Percentiles rank a stretch among this genome's conserved stretches.
Evolutionary conservation across 1,140 invertebrate genomes (phyloP).

Genomic region (Drosophila mayri): DNA sequence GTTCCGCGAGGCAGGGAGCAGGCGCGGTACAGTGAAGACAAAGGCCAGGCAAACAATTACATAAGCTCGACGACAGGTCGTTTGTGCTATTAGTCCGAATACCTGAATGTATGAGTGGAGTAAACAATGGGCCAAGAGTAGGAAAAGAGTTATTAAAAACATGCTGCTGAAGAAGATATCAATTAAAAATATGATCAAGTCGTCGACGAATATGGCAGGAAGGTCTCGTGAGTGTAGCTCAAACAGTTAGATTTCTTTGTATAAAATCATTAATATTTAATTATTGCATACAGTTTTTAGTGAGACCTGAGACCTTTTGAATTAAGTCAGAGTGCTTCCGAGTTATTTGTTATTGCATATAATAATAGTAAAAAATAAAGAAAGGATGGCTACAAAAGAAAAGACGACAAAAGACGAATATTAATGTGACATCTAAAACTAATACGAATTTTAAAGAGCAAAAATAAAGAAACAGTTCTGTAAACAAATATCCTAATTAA

Average conservation of each 20-base stretch:
- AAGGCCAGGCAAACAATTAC: conserved; percentile 36
- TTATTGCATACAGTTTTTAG: too few relatives aligned
- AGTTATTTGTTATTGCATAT: too few relatives aligned
- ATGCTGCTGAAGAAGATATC: not conserved
- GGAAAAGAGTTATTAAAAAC: conserved; percentile 18
- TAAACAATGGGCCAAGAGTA: conserved; percentile 4
- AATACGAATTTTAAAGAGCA: too few relatives aligned
- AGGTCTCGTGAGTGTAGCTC: not conserved
- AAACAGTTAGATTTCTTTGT: not conserved
- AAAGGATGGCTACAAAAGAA: too few relatives aligned
- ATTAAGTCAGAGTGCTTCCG: too few relatives aligned
- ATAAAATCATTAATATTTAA: too few relatives aligned
- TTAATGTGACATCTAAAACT: too few relatives aligned
- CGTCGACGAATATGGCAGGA: not conserved
- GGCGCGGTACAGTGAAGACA: conserved; percentile 30
- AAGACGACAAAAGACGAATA: too few relatives aligned
- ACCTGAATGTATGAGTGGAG: not conserved
- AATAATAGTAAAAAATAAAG: too few relatives aligned
- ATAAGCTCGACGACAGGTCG: conserved; percentile 30
- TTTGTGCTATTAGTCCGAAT: not conserved
- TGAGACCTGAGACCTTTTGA: too few relatives aligned
- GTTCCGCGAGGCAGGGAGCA: conserved; percentile 12
- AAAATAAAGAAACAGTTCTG: too few relatives aligned
- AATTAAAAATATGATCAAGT: conserved; percentile 3
- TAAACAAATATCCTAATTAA: too few relatives aligned